phyloP scores from a whole-genome alignment of 2,888 invertebrate genomes.

The Drosophila subsilvestris region DNA sequence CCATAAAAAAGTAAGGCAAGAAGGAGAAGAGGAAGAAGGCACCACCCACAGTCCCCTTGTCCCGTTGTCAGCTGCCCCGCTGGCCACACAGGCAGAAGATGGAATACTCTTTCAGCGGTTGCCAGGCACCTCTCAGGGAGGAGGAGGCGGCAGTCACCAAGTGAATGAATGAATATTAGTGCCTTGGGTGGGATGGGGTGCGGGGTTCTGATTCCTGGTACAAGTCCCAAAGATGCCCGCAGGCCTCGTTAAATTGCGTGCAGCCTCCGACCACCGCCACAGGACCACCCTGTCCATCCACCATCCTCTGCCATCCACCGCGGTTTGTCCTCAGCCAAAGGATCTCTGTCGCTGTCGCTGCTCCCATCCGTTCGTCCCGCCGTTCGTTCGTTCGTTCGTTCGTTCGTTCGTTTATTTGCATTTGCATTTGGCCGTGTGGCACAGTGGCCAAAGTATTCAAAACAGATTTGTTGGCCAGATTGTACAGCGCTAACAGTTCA shows the following conservation, averaged over 20 bases:
- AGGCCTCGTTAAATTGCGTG: constrained; percentile 62
- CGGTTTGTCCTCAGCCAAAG: not conserved
- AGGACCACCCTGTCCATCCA: not conserved
- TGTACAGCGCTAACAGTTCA: constrained; percentile 74
- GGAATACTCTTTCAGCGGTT: not conserved
- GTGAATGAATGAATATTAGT: too few species aligned
- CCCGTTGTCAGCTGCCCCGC: not conserved
- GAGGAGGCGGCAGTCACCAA: too few species aligned
- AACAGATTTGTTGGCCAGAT: constrained; percentile 77
- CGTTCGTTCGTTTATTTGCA: constrained; percentile 48
- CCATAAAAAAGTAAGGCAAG: constrained; percentile 29
- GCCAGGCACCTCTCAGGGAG: not conserved
- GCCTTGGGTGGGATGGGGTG: too few species aligned
- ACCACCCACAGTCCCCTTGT: too few species aligned
- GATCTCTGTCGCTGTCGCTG: not conserved
- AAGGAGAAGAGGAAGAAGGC: constrained; percentile 7
- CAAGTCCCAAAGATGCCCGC: constrained; percentile 38
- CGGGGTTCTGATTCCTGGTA: too few species aligned
- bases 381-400: too few species aligned
- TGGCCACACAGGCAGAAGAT: not conserved
- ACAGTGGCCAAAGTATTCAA: constrained; percentile 62
- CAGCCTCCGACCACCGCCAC: constrained; percentile 40
- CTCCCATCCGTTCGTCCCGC: too few species aligned
- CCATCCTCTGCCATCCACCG: not conserved
- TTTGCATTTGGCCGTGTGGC: constrained; percentile 42